These are phyloP conservation scores for Yoshiicerus persimilis DNA, from an alignment of 1,140 invertebrate species.

Conservation along the genomic window DNA sequence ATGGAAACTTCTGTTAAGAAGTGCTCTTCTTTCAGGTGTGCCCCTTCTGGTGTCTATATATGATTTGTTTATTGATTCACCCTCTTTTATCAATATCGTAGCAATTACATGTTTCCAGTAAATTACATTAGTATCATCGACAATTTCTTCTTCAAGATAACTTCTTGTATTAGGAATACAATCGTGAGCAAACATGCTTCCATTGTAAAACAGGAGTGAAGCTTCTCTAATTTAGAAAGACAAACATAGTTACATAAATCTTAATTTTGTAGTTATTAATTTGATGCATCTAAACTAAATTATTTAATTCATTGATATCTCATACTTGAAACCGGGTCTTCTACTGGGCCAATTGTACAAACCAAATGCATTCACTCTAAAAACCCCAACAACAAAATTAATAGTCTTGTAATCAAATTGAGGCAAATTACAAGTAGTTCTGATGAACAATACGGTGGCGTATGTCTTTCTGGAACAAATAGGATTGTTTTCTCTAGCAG, in stretches of 20 bases:
- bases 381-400: conserved; percentile 64
- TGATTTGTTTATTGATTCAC: conserved; percentile 67
- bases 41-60: conserved; percentile 76
- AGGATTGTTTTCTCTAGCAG: conserved; percentile 60
- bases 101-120: conserved; percentile 54
- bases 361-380: conserved; percentile 66
- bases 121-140: not conserved
- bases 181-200: conserved; percentile 63
- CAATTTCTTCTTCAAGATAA: not conserved
- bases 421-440: conserved; percentile 60
- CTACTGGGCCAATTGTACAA: not conserved
- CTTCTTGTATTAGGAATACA: conserved; percentile 64
- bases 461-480: conserved; percentile 62
- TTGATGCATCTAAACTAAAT: not conserved
- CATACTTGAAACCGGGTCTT: not conserved
- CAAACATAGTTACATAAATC: not conserved
- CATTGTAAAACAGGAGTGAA: conserved; percentile 22
- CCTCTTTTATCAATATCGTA: conserved; percentile 60
- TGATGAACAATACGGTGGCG: conserved; percentile 64
- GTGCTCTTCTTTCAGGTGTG: conserved; percentile 67
- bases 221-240: not conserved
- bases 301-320: not conserved
- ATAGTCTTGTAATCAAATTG: conserved; percentile 62
- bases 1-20: conserved; percentile 70
- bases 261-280: not conserved